Evolutionary conservation across 2,797 vertebrate genomes (phyloP).

Genomic region (Tympanoctomys barrerae): DNA sequence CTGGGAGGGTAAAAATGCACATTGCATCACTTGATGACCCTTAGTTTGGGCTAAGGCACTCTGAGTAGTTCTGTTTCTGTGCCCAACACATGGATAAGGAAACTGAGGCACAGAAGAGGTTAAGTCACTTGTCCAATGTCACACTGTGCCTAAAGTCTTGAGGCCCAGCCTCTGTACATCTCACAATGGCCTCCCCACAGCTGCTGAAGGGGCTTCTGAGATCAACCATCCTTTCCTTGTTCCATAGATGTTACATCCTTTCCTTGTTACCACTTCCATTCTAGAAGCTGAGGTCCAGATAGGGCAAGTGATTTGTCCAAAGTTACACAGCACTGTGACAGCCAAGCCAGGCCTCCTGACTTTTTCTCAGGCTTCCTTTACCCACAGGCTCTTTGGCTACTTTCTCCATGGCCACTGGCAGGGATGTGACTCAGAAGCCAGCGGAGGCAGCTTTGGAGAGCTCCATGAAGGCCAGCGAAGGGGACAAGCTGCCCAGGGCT

Average conservation of each 20-base stretch:
- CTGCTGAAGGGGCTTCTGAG: neutral
- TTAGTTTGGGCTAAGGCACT: neutral
- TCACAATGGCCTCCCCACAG: neutral
- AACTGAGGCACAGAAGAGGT: neutral
- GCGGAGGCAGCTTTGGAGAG: neutral
- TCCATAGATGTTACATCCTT: neutral
- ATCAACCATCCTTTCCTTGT: too few species aligned
- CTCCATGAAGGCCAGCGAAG: neutral
- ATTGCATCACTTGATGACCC: neutral
- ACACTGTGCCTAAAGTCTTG: neutral
- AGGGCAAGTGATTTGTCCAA: neutral
- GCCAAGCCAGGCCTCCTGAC: neutral
- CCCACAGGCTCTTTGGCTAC: neutral
- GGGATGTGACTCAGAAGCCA: neutral
- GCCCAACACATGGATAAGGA: too few species aligned
- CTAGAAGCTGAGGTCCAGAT: neutral
- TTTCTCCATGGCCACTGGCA: neutral
- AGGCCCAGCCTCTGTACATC: neutral
- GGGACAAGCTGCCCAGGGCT: conserved; percentile 19
- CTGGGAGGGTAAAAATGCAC: neutral
- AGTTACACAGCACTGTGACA: neutral
- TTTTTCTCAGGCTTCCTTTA: neutral
- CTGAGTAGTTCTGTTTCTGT: neutral
- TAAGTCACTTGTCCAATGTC: neutral
- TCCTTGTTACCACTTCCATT: neutral